These are phyloP conservation scores for Muntiacus muntjak DNA, from an alignment of 2,113 vertebrate species.

Conservation along the genomic window DNA sequence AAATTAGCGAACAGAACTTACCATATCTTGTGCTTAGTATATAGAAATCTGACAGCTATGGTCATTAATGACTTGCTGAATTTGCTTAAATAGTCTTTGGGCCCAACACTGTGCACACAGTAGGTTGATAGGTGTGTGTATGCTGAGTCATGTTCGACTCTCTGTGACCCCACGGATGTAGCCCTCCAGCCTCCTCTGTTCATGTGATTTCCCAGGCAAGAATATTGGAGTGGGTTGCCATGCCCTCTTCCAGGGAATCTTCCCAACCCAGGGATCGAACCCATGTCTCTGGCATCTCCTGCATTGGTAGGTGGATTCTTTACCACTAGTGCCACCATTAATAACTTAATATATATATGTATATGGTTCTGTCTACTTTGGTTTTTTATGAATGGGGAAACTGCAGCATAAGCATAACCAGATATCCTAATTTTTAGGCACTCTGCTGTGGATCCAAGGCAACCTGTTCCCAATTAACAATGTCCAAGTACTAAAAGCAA, in stretches of 20 bases:
- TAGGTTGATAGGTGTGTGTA: neutral
- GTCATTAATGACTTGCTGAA: neutral
- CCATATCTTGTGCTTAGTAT: neutral
- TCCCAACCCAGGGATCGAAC: neutral
- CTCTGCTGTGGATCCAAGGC: neutral
- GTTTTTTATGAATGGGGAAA: neutral
- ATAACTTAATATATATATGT: neutral
- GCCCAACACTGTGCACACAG: neutral
- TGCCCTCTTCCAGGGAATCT: neutral
- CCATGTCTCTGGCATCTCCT: neutral
- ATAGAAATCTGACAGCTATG: neutral
- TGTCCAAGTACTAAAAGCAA: neutral
- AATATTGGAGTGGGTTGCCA: neutral
- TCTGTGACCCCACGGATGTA: accelerated
- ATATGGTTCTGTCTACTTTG: neutral
- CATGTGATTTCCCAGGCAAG: neutral
- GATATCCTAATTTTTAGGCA: neutral
- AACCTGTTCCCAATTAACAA: neutral
- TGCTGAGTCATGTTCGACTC: neutral
- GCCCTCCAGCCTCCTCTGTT: neutral
- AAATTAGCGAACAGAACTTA: neutral
- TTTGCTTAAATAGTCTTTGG: neutral
- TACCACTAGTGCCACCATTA: neutral
- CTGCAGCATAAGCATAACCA: neutral
- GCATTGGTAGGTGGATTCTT: neutral